A percentile compares a stretch with the other conserved stretches of the same genome.
Evolutionary conservation across 1,140 invertebrate genomes (phyloP).

Genomic region (Papilio polytes): DNA sequence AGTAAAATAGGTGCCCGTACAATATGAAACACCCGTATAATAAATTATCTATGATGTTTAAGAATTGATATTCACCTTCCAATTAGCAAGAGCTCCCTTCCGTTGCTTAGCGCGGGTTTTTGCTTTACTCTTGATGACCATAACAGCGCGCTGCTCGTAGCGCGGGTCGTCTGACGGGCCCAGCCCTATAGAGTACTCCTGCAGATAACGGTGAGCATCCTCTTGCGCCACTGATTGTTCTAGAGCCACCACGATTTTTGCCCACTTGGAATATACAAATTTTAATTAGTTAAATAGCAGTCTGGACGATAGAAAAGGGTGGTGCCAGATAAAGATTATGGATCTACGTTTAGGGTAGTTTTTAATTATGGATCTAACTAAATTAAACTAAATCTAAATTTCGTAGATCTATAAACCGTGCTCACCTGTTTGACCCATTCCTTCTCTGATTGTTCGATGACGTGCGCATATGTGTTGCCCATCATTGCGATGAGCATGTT

Average conservation of each 20-base stretch:
- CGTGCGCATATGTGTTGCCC: constrained; percentile 99
- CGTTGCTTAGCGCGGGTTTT: constrained; percentile 98
- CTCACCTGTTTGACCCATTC: constrained; percentile 98
- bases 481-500: constrained; percentile 99
- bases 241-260: constrained; percentile 98
- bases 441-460: constrained; percentile 99
- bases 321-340: neutral
- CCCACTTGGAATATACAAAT: constrained; percentile 89
- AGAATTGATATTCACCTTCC: constrained; percentile 91
- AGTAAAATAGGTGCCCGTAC: too few species aligned
- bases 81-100: constrained; percentile 98
- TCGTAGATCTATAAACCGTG: too few species aligned
- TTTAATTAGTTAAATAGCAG: neutral
- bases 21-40: too few species aligned
- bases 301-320: neutral
- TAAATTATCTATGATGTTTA: neutral
- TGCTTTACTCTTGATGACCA: constrained; percentile 98
- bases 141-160: constrained; percentile 94
- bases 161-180: constrained; percentile 92
- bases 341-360: neutral
- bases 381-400: too few species aligned
- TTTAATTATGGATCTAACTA: too few species aligned
- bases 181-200: constrained; percentile 97
- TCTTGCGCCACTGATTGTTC: constrained; percentile 96
- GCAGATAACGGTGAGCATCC: constrained; percentile 94